A percentile compares a stretch with the other conserved stretches of the same genome.
These are phyloP conservation scores for Lithodes maja DNA, from an alignment of 2,888 invertebrate species.

Conservation along the genomic window DNA sequence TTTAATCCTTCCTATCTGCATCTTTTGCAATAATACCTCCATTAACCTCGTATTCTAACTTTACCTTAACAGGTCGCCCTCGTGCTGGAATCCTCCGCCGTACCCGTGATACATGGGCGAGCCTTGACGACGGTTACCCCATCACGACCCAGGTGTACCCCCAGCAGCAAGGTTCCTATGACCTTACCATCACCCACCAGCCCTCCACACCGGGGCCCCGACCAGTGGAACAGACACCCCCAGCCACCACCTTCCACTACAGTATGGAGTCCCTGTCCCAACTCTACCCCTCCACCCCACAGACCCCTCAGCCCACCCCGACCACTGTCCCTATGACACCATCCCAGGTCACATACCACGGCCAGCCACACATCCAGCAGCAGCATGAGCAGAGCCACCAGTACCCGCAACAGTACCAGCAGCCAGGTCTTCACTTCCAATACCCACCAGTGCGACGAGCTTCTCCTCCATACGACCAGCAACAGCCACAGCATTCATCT, in stretches of 20 bases:
- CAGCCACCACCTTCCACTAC: slow-evolving; percentile 37
- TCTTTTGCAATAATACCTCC: neutral
- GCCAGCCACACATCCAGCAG: slow-evolving; percentile 50
- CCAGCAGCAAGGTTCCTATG: neutral
- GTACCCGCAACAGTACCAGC: slow-evolving; percentile 13
- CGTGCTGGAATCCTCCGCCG: neutral
- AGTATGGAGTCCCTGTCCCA: slow-evolving; percentile 39
- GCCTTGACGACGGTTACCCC: slow-evolving; percentile 22
- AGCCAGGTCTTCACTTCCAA: slow-evolving; percentile 15
- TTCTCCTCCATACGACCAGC: neutral
- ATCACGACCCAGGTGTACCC: slow-evolving; percentile 13
- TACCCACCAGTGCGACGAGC: neutral
- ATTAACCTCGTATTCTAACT: neutral
- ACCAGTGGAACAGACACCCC: neutral
- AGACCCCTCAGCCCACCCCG: neutral
- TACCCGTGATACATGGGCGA: slow-evolving; percentile 11
- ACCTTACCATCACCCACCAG: slow-evolving; percentile 7
- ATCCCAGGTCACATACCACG: slow-evolving; percentile 46
- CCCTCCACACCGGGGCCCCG: slow-evolving; percentile 8
- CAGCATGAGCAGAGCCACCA: slow-evolving; percentile 22
- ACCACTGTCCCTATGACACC: neutral
- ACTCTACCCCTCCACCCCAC: neutral
- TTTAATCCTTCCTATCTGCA: no score
- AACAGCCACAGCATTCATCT: neutral
- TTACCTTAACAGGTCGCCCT: neutral